These are phyloP conservation scores for Tuberolachnus salignus DNA, from an alignment of 2,888 invertebrate species.

Conservation along the genomic window DNA sequence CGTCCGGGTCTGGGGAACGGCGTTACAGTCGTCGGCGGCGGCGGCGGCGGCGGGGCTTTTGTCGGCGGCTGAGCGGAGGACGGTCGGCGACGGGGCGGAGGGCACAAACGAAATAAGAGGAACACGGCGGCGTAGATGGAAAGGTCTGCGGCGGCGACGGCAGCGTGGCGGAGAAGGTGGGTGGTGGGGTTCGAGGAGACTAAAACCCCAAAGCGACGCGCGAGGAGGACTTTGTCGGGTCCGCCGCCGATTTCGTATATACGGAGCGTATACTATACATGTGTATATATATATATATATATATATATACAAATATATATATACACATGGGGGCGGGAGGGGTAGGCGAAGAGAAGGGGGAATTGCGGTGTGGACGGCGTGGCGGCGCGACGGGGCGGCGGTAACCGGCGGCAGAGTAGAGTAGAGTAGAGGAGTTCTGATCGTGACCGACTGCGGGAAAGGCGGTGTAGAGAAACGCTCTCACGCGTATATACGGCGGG, in stretches of 20 bases:
- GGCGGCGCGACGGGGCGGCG: slow-evolving; percentile 51
- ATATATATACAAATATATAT: no score
- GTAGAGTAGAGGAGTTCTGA: slow-evolving; percentile 45
- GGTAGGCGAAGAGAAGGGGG: not conserved
- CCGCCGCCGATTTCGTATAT: slow-evolving; percentile 44
- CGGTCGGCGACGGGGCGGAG: slow-evolving; percentile 59
- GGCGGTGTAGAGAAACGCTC: slow-evolving; percentile 46
- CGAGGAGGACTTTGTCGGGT: slow-evolving; percentile 52
- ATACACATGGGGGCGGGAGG: not conserved
- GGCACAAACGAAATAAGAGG: slow-evolving; percentile 55
- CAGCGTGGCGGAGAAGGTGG: not conserved
- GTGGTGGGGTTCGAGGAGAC: slow-evolving; percentile 10
- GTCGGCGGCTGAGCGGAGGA: slow-evolving; percentile 58
- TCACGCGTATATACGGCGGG: not conserved
- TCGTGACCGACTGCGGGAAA: slow-evolving; percentile 44
- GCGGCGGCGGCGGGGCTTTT: slow-evolving; percentile 55
- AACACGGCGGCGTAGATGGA: slow-evolving; percentile 46
- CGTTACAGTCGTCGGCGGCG: slow-evolving; percentile 40
- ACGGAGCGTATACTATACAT: no score
- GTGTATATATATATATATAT: no score
- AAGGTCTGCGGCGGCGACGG: not conserved
- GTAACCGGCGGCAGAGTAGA: not conserved
- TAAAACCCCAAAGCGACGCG: slow-evolving; percentile 52
- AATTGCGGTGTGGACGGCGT: slow-evolving; percentile 57
- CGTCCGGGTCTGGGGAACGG: slow-evolving; percentile 5